Evolutionary conservation across 2,888 invertebrate genomes (phyloP), one percentile per base, ranked within the genome.

Genomic region (Polydrusus cervinus): DNA sequence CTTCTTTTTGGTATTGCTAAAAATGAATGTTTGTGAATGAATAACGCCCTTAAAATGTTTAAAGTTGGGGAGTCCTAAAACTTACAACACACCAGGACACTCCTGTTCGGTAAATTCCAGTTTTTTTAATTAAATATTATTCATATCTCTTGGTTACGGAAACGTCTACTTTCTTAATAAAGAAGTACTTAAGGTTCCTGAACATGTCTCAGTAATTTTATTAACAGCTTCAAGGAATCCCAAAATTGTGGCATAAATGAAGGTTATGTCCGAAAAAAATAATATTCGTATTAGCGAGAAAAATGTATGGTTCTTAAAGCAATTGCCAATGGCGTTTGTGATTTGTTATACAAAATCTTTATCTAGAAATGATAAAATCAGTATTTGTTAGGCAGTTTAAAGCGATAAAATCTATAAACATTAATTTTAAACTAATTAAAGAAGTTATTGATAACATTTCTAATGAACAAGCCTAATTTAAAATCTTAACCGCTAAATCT

Each of bases 401-500:
- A 5, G 25, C 25, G 1, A 25, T 25, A 3, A 5, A 3, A 25
- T 5, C 25, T 25, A 3, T 25, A 3, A 25, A 25, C 5, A 3
- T 1, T 25, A 25, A 25, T 25, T 25, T 25, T 25, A n/a, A n/a
- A 25, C 25, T 1, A 25, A 25, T 25, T 3, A 25, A 25, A 25
- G 25, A 3, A 3, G 25, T 25, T 25, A 25, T 25, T 25, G 25
- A 25, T 25, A 25, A 3, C 1, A 43, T 62, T n/a, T 40, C 43
- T 20, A 11, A 18, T 40, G 40, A 67, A 66, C 66, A 30, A 51
- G 43, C 43, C 18, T 38, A 40, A 55, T 45, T 40, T 53, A 51
- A 71, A 62, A 71, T 40, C 30, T 51, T 49, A 64, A 47, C 34
- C 14, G 60, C 30, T 34, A 40, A 68, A 68, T 68, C 55, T 51